phyloP scores from a whole-genome alignment of 2,888 invertebrate species.

The Micoletzkya japonica region DNA sequence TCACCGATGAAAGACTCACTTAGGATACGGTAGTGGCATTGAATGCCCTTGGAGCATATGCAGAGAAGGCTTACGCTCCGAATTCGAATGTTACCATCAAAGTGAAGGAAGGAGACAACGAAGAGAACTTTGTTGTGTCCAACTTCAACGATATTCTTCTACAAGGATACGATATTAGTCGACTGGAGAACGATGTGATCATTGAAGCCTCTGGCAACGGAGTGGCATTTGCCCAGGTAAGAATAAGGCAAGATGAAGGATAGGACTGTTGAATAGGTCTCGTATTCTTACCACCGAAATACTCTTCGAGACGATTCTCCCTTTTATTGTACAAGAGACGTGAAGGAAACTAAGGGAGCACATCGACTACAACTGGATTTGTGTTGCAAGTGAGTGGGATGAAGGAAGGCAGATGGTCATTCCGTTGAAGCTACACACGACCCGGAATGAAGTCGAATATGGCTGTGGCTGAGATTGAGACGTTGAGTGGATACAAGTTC shows the following conservation, averaged over 20 bases:
- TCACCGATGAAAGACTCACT: slow-evolving; percentile 33
- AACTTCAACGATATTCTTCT: slow-evolving; percentile 72
- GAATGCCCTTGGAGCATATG: slow-evolving; percentile 75
- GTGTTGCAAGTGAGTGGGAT: slow-evolving; percentile 62
- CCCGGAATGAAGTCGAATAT: slow-evolving; percentile 63
- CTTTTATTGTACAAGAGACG: slow-evolving; percentile 59
- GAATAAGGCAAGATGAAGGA: background rate
- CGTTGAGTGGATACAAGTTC: slow-evolving; percentile 52
- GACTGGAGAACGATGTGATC: slow-evolving; percentile 68
- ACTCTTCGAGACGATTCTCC: slow-evolving; percentile 53
- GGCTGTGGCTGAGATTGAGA: slow-evolving; percentile 65
- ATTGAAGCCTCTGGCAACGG: slow-evolving; percentile 81
- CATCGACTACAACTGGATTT: slow-evolving; percentile 58
- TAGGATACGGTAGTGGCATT: slow-evolving; percentile 79
- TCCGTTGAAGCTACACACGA: slow-evolving; percentile 55
- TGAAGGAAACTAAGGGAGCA: slow-evolving; percentile 56
- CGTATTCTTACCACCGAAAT: slow-evolving; percentile 81
- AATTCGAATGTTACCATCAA: slow-evolving; percentile 69
- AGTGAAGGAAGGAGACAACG: slow-evolving; percentile 68
- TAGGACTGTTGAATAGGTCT: slow-evolving; percentile 67
- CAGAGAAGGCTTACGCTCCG: slow-evolving; percentile 70
- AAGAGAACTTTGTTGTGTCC: slow-evolving; percentile 49
- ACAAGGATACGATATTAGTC: slow-evolving; percentile 70
- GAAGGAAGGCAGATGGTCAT: background rate
- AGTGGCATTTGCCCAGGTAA: slow-evolving; percentile 67